phyloP scores from a whole-genome alignment of 2,113 vertebrate genomes.

The Chitala chitala region DNA sequence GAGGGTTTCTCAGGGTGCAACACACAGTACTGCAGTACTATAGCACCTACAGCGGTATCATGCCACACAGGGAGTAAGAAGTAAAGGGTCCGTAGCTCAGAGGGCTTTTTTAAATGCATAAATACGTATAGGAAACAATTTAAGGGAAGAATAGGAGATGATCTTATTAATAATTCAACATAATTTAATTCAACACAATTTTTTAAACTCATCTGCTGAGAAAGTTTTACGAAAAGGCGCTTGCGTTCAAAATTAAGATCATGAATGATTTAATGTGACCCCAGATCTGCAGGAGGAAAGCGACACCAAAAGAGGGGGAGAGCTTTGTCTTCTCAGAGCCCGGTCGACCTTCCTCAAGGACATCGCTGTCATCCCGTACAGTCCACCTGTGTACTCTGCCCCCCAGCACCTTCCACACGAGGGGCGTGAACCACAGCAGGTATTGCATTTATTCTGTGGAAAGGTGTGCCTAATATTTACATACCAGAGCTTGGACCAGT shows the following conservation, averaged over 20 bases:
- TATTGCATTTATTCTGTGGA: no score
- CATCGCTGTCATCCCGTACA: neutral
- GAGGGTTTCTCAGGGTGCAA: no score
- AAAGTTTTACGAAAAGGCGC: neutral
- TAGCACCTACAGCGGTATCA: no score
- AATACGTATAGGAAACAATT: no score
- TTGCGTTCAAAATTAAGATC: neutral
- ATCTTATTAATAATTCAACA: no score
- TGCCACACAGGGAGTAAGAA: no score
- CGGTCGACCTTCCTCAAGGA: slow-evolving; percentile 14
- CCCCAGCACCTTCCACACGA: neutral
- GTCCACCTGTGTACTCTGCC: neutral
- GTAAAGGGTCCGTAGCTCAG: no score
- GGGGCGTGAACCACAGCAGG: neutral
- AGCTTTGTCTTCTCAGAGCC: slow-evolving; percentile 11
- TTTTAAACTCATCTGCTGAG: neutral
- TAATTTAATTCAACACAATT: neutral
- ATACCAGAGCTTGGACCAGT: no score
- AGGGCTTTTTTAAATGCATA: no score
- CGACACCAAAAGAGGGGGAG: neutral
- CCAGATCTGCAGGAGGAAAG: neutral
- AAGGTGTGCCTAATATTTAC: no score
- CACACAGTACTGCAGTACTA: neutral
- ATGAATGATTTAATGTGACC: neutral
- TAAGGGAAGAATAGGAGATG: no score